Evolutionary conservation across 2,113 vertebrate species (phyloP).

Genomic region (Salvelinus fontinalis): DNA sequence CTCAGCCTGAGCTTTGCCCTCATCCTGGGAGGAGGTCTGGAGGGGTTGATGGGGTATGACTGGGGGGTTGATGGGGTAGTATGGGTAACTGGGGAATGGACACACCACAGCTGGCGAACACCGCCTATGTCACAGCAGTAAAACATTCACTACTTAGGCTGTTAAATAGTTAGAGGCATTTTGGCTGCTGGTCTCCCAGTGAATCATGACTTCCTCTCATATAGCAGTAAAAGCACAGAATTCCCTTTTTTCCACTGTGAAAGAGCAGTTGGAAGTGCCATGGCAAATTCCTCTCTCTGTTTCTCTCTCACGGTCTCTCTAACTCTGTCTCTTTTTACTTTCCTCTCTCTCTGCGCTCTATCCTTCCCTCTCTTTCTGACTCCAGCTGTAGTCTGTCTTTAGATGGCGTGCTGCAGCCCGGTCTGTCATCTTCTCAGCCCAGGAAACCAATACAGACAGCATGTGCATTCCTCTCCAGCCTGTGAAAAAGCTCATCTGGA

Average conservation of each 20-base stretch:
- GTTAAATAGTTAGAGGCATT: constrained; percentile 12
- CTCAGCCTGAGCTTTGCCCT: constrained; percentile 46
- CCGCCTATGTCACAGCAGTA: constrained; percentile 34
- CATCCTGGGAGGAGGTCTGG: neutral
- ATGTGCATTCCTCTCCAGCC: constrained; percentile 16
- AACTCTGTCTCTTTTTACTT: neutral
- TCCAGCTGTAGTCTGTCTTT: neutral
- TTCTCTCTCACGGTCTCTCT: neutral
- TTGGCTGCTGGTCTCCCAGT: constrained; percentile 26
- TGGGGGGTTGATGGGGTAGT: neutral
- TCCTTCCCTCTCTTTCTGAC: too few relatives aligned
- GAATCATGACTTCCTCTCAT: constrained; percentile 37
- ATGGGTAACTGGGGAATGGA: neutral
- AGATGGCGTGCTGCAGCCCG: constrained; percentile 1
- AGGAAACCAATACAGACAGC: constrained; percentile 30
- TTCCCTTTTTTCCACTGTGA: constrained; percentile 1
- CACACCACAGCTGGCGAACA: neutral
- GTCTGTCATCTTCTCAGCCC: neutral
- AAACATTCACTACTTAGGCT: constrained; percentile 38
- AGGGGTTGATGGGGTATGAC: neutral
- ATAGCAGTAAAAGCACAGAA: constrained; percentile 12
- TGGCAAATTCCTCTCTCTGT: neutral
- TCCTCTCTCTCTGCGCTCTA: neutral
- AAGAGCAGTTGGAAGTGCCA: neutral
- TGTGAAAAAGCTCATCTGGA: constrained; percentile 22